phyloP scores from a whole-genome alignment of 2,888 invertebrate species.

The Pyrocoelia pectoralis region DNA sequence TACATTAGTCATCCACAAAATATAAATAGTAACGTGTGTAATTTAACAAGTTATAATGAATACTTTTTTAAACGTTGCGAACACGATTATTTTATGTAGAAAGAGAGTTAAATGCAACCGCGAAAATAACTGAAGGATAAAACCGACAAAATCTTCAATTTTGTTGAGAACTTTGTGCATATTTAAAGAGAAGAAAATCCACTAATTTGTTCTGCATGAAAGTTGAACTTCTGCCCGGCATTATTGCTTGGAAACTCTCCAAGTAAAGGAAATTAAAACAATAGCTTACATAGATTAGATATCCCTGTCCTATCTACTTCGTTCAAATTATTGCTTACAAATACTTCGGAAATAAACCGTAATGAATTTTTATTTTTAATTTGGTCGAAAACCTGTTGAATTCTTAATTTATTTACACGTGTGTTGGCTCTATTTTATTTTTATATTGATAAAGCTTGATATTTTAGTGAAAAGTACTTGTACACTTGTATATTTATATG shows the following conservation, averaged over 20 bases:
- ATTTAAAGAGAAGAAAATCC: slow-evolving; percentile 53
- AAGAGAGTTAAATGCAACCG: slow-evolving; percentile 25
- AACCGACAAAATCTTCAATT: slow-evolving; percentile 36
- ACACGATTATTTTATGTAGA: slow-evolving; percentile 26
- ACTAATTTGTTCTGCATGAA: slow-evolving; percentile 57
- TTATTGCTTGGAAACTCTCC: slow-evolving; percentile 55
- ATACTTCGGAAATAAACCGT: slow-evolving; percentile 19
- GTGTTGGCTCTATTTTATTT: neutral
- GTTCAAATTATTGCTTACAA: slow-evolving; percentile 35
- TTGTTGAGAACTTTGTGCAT: slow-evolving; percentile 50
- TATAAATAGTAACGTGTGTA: slow-evolving; percentile 3
- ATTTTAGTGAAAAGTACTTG: slow-evolving; percentile 16
- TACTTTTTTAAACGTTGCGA: neutral
- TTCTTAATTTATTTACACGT: neutral
- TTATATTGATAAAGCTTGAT: slow-evolving; percentile 8
- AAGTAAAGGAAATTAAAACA: slow-evolving; percentile 57
- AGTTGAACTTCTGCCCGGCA: slow-evolving; percentile 54
- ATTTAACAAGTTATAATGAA: slow-evolving; percentile 8
- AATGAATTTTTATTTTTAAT: slow-evolving; percentile 15
- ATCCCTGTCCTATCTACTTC: slow-evolving; percentile 36
- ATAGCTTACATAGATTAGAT: slow-evolving; percentile 54
- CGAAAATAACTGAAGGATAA: slow-evolving; percentile 29
- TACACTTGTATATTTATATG: neutral
- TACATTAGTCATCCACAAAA: slow-evolving; percentile 12
- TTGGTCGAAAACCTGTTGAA: slow-evolving; percentile 18